Conservation (phyloP, 2,888 invertebrate genomes). For the Chymomyza fuscimana region DNA sequence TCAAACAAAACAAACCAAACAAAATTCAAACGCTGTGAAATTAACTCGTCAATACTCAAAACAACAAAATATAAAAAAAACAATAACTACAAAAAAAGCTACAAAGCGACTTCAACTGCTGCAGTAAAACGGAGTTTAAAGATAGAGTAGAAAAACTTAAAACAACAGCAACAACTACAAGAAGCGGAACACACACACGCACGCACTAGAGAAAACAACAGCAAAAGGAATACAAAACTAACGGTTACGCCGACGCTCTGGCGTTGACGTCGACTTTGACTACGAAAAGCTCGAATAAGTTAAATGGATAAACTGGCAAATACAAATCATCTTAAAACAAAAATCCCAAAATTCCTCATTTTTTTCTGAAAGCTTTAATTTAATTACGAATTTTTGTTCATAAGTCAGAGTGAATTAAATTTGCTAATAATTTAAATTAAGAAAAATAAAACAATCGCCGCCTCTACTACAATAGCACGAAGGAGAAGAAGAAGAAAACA, state of each 20-base stretch:
- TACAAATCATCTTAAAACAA: slow-evolving; percentile 42
- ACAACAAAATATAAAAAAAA: slow-evolving; percentile 56
- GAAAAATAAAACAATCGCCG: slow-evolving; percentile 49
- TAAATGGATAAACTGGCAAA: slow-evolving; percentile 11
- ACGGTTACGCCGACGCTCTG: slow-evolving; percentile 40
- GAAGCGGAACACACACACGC: slow-evolving; percentile 36
- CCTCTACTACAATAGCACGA: slow-evolving; percentile 43
- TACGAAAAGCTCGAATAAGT: slow-evolving; percentile 53
- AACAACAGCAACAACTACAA: slow-evolving; percentile 10
- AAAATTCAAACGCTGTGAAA: slow-evolving; percentile 67
- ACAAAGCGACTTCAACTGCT: slow-evolving; percentile 41
- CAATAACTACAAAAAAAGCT: slow-evolving; percentile 36
- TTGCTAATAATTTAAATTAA: slow-evolving; percentile 64
- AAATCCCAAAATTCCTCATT: slow-evolving; percentile 67
- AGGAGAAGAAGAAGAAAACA: slow-evolving; percentile 30
- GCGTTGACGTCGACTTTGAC: slow-evolving; percentile 52
- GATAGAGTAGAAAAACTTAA: slow-evolving; percentile 30
- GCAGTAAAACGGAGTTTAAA: slow-evolving; percentile 58
- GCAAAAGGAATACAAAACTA: slow-evolving; percentile 11
- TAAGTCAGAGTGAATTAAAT: slow-evolving; percentile 71
- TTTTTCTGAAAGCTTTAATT: slow-evolving; percentile 72
- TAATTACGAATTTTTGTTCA: slow-evolving; percentile 69
- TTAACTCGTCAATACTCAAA: slow-evolving; percentile 75
- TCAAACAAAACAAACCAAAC: slow-evolving; percentile 68
- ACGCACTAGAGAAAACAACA: slow-evolving; percentile 43